Evolutionary conservation across 53 echinoderm and acorn worm species (phyloP).

Genomic region (Temnopleurus reevesii): DNA sequence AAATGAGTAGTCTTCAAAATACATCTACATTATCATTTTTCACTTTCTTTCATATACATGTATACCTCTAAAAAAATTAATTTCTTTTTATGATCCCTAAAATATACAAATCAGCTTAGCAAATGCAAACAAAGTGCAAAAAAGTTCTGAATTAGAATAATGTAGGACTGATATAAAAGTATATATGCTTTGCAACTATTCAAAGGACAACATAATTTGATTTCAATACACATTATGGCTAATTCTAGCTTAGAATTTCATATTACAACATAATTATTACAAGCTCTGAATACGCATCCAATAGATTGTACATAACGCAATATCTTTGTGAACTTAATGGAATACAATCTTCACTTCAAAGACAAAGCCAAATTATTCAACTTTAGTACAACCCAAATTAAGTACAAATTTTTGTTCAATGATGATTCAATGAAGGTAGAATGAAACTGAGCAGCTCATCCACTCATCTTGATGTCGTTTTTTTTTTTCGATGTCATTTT

Average conservation of each 20-base stretch:
- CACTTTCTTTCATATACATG: background rate
- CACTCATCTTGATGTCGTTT: no score
- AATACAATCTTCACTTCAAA: background rate
- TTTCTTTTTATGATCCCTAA: slow-evolving; percentile 44
- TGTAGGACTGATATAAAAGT: slow-evolving; percentile 24
- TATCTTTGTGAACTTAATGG: background rate
- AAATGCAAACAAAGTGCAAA: slow-evolving; percentile 29
- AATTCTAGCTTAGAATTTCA: background rate
- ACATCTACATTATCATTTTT: background rate
- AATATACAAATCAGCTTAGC: slow-evolving; percentile 61
- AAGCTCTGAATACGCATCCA: slow-evolving; percentile 24
- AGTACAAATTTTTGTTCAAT: no score
- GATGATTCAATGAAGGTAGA: no score
- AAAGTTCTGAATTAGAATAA: background rate
- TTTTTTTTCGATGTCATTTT: no score
- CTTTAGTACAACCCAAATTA: no score
- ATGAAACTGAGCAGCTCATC: no score
- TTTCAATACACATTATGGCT: slow-evolving; percentile 23
- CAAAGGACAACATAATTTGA: background rate
- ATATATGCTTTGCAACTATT: slow-evolving; percentile 36
- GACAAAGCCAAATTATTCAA: no score
- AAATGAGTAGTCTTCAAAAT: background rate
- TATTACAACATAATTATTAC: background rate
- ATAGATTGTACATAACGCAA: slow-evolving; percentile 26
- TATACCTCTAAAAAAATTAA: slow-evolving; percentile 42